Base-by-base conservation (phyloP, 2,113 vertebrate genomes). In the Chionomys nivalis region DNA sequence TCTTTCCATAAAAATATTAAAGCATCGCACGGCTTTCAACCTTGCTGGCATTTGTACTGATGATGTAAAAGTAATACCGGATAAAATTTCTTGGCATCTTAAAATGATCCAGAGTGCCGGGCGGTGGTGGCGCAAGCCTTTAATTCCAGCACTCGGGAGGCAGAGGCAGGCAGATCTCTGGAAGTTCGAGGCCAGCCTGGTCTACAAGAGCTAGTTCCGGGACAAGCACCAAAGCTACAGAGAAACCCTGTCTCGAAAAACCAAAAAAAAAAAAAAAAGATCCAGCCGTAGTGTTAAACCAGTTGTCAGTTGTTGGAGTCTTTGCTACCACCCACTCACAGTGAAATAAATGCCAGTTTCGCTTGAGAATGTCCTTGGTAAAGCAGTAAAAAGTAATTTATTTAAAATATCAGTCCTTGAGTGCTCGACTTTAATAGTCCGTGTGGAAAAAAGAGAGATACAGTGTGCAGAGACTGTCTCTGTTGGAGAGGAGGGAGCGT, bases 341-440 rank as follows among this genome's bases (percentile, higher is more conserved):
- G 76, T 85, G 82, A 78, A 91, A 87, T 47, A 94, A 96, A 94
- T 91, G 31, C 26, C 70, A 94, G 9, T 65, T 93, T 94, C 44
- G 81, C 23, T 90, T 92, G n/a, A 76, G 26, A 92, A 85, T 70
- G 9, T 88, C 44, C 49, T 93, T 95, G 92, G 10, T 58, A 55
- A 87, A 93, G 44, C 55, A 94, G 49, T 65, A 94, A 96, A 96
- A 93, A 93, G 44, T 68, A 42, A 89, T 96, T 96, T 28, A 83
- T 93, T 89, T 89, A 94, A 87, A 95, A 73, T 95, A 44, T 94
- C 36, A 87, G 28, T 23, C 28, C 11, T 73, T 91, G 28, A 93
- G 19, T 49, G 0, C 79, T 72, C 58, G 14, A 78, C 21, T 91
- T 82, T 89, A 79, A 70, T 33, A 70, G 87, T 78, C 19, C 70